Conservation (phyloP, 2,113 vertebrate species). For the Pandion haliaetus region DNA sequence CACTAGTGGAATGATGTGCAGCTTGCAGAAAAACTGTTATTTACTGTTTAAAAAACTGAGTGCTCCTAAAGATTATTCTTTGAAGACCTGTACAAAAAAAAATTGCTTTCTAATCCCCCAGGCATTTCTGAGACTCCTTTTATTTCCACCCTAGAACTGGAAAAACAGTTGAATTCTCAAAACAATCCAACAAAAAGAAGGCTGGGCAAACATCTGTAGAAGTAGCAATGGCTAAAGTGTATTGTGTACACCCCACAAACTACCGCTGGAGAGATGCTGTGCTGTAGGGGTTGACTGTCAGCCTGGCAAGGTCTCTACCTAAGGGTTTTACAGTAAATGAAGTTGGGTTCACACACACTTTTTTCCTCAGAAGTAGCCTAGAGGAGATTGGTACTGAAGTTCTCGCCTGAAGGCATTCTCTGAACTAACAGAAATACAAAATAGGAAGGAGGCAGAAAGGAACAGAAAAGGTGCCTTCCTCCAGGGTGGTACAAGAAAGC, state of each 20-base stretch:
- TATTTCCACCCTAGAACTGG: background rate
- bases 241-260: background rate
- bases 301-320: background rate
- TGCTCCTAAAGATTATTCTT: background rate
- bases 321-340: too few relatives aligned
- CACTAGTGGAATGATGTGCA: background rate
- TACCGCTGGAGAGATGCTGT: fast-evolving
- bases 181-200: background rate
- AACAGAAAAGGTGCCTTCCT: background rate
- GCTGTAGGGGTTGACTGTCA: background rate
- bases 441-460: background rate
- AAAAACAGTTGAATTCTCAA: background rate
- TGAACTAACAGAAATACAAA: background rate
- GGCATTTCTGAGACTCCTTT: background rate
- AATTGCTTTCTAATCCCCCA: background rate
- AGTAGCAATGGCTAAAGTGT: background rate
- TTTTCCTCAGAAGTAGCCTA: background rate
- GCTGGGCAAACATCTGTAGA: background rate
- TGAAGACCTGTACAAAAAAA: background rate
- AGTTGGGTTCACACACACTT: background rate
- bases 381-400: background rate
- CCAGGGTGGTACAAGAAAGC: background rate
- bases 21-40: background rate
- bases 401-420: background rate
- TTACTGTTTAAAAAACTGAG: background rate